Conservation (phyloP, 1,140 invertebrate genomes). For the Papilio dardanus region DNA sequence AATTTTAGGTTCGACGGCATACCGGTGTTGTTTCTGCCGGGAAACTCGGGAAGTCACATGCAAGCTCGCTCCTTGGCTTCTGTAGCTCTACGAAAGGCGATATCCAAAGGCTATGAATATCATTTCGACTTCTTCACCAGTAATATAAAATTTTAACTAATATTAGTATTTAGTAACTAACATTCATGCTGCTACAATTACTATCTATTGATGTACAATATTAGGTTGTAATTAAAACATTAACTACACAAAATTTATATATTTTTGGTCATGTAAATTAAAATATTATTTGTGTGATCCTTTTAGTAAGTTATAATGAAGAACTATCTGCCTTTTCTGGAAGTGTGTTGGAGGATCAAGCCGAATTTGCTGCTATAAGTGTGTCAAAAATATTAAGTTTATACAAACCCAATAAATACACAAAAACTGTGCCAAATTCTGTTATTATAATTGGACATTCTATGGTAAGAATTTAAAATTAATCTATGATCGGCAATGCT, state of each 20-base stretch:
- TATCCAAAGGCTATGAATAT: conserved; percentile 72
- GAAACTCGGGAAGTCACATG: conserved; percentile 94
- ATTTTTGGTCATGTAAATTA: background rate
- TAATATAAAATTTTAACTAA: conserved; percentile 52
- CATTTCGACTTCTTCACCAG: conserved; percentile 95
- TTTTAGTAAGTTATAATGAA: conserved; percentile 89
- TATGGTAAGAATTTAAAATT: conserved; percentile 87
- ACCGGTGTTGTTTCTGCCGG: conserved; percentile 96
- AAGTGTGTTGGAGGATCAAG: conserved; percentile 90
- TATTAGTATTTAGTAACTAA: no score
- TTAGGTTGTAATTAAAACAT: background rate
- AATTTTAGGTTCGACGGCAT: conserved; percentile 88
- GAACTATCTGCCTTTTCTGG: conserved; percentile 91
- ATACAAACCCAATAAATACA: conserved; percentile 84
- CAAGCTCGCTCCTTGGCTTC: conserved; percentile 93
- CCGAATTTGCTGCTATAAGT: conserved; percentile 88
- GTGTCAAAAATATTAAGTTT: conserved; percentile 89
- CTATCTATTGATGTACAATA: background rate
- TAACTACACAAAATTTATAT: background rate
- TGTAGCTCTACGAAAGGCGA: conserved; percentile 91
- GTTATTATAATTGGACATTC: conserved; percentile 95
- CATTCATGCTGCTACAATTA: no score
- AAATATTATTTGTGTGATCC: conserved; percentile 21
- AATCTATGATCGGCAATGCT: no score
- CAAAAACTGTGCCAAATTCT: conserved; percentile 80